Evolutionary conservation across 2,113 vertebrate genomes (phyloP).

Genomic region (Thunnus thynnus): DNA sequence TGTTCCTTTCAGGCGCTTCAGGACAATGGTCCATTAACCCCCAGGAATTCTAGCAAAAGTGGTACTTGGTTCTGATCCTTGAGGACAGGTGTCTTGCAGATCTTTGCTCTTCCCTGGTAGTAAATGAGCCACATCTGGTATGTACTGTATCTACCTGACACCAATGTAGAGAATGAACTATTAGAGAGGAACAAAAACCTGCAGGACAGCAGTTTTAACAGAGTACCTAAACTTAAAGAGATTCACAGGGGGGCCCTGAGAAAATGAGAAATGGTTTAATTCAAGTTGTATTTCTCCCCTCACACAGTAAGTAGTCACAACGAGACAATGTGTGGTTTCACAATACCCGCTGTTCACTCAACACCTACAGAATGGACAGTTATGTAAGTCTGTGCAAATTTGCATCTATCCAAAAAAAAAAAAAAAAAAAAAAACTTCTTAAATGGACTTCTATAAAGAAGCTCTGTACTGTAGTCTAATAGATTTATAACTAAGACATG

Average conservation of each 20-base stretch:
- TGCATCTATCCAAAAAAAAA: neutral
- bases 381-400: constrained; percentile 8
- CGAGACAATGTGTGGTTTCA: constrained; percentile 6
- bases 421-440: neutral
- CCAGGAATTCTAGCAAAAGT: neutral
- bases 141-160: constrained; percentile 11
- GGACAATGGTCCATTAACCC: neutral
- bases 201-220: constrained; percentile 30
- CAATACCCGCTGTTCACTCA: constrained; percentile 26
- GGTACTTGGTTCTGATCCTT: neutral
- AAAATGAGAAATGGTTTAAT: constrained; percentile 50
- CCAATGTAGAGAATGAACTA: constrained; percentile 9
- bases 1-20: neutral
- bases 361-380: constrained; percentile 29
- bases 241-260: constrained; percentile 11
- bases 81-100: neutral
- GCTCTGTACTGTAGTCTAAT: constrained; percentile 9
- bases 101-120: neutral
- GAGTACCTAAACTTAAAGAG: constrained; percentile 13
- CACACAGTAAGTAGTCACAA: constrained; percentile 19
- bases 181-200: constrained; percentile 8
- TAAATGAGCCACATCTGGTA: constrained; percentile 11
- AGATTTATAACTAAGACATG: neutral
- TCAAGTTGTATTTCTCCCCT: constrained; percentile 18
- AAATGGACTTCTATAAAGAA: constrained; percentile 9